A percentile compares a stretch with the other conserved stretches of the same genome.
Evolutionary conservation across 2,113 vertebrate species (phyloP).

Genomic region (Fregetta grallaria): DNA sequence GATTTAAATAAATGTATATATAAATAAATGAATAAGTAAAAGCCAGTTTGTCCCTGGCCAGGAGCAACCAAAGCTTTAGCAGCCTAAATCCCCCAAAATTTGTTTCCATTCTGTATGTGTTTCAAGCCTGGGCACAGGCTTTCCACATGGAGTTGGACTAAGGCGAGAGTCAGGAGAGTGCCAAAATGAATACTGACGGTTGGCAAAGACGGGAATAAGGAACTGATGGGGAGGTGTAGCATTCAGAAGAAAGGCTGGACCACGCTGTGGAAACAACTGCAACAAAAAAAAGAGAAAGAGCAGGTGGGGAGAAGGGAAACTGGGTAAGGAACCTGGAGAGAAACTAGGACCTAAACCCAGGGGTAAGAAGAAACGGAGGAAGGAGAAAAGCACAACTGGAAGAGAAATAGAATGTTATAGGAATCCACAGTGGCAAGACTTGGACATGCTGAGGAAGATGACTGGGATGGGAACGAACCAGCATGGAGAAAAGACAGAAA

Average conservation of each 20-base stretch:
- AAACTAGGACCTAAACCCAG: not conserved
- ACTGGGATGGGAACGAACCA: not conserved
- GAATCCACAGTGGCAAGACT: not conserved
- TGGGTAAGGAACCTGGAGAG: not conserved
- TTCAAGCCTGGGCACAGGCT: not conserved
- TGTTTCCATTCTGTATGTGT: not conserved
- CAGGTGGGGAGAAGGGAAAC: not conserved
- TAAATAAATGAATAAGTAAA: not conserved
- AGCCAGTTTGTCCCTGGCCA: not conserved
- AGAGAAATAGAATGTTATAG: not conserved
- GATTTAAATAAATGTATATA: not conserved
- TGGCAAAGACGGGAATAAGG: not conserved
- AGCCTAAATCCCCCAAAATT: not conserved
- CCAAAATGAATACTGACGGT: fast-evolving
- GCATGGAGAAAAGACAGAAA: not conserved
- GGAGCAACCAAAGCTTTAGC: not conserved
- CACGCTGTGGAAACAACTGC: fast-evolving
- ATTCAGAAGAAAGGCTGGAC: not conserved
- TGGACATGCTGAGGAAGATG: not conserved
- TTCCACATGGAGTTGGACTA: not conserved
- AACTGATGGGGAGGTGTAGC: not conserved
- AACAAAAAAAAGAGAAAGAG: not conserved
- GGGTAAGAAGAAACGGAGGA: not conserved
- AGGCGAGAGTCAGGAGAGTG: not conserved
- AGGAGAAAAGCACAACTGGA: not conserved